These are phyloP conservation scores for Allolobophora icterica DNA, from an alignment of 2,888 invertebrate genomes.

Conservation along the genomic window DNA sequence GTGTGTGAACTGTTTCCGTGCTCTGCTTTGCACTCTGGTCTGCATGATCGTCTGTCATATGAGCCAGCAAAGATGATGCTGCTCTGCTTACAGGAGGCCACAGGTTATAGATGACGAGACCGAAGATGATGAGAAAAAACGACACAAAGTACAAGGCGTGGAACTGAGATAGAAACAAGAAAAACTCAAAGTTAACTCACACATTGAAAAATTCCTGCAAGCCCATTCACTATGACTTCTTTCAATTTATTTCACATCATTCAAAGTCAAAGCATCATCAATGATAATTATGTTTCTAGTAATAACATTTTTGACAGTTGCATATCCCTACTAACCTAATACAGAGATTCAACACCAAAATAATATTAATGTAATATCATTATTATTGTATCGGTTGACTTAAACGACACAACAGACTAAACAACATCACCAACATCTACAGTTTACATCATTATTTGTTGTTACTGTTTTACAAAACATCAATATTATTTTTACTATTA, in stretches of 20 bases:
- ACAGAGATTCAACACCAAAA: too few species aligned
- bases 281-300: background rate
- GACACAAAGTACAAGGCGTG: slow-evolving; percentile 82
- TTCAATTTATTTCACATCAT: background rate
- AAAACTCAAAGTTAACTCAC: background rate
- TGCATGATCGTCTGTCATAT: background rate
- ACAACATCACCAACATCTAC: too few species aligned
- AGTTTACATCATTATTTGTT: too few species aligned
- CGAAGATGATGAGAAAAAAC: slow-evolving; percentile 78
- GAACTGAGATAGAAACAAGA: slow-evolving; percentile 72
- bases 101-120: slow-evolving; percentile 72
- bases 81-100: slow-evolving; percentile 37
- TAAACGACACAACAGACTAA: too few species aligned
- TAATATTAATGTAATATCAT: too few species aligned
- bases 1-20: background rate
- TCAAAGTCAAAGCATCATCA: background rate
- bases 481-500: too few species aligned
- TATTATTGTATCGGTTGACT: too few species aligned
- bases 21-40: background rate
- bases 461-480: too few species aligned
- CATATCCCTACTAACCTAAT: too few species aligned
- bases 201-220: background rate
- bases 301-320: background rate
- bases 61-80: background rate
- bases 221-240: background rate